A percentile compares a stretch with the other conserved stretches of the same genome.
Evolutionary conservation across 2,888 invertebrate species (phyloP).

Genomic region (Malthinus seriepunctatus): DNA sequence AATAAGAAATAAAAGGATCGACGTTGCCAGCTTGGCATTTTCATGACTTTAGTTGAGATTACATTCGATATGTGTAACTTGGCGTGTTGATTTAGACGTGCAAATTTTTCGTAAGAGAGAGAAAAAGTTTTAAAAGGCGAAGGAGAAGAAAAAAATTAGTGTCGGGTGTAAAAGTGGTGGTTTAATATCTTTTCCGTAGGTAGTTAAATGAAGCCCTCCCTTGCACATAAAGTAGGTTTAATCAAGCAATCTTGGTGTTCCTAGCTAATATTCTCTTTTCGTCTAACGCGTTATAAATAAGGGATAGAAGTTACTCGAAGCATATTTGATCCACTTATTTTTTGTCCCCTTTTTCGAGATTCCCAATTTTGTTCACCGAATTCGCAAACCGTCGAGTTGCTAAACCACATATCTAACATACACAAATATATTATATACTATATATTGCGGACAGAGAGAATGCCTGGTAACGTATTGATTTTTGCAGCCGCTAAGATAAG

Average conservation of each 20-base stretch:
- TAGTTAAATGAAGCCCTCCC: constrained; percentile 23
- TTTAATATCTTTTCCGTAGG: constrained; percentile 25
- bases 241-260: constrained; percentile 12
- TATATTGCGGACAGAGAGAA: constrained; percentile 43
- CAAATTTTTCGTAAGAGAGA: constrained; percentile 6
- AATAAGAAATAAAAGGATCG: constrained; percentile 7
- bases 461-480: constrained; percentile 52
- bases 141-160: not conserved
- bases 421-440: not conserved
- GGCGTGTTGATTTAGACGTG: not conserved
- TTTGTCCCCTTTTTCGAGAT: constrained; percentile 32
- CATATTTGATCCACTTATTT: constrained; percentile 33
- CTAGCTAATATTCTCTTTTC: constrained; percentile 21
- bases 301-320: constrained; percentile 28
- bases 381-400: constrained; percentile 42
- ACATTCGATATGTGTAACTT: too few relatives aligned
- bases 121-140: not conserved
- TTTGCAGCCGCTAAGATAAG: constrained; percentile 52
- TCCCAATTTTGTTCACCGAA: constrained; percentile 34
- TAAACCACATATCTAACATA: constrained; percentile 26
- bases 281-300: constrained; percentile 20
- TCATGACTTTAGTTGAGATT: constrained; percentile 8
- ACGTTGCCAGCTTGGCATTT: constrained; percentile 22
- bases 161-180: constrained; percentile 16
- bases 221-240: constrained; percentile 26